Base-by-base conservation (phyloP, 2,113 vertebrate species). In the Bubo scandiacus region DNA sequence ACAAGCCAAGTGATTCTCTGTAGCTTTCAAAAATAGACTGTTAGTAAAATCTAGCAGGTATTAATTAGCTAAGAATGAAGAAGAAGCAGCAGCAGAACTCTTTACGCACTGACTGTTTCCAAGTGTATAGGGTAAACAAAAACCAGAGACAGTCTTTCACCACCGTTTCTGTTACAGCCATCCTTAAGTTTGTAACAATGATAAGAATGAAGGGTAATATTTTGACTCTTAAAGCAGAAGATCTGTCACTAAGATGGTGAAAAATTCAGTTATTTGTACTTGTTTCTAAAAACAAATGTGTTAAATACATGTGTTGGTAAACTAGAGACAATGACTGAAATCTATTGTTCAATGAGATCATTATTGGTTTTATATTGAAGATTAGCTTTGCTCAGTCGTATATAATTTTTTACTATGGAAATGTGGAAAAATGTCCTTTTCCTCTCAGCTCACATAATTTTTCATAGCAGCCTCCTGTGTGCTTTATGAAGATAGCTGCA, bases 401-500 rank as follows among this genome's bases (percentile, higher is more conserved):
- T 4, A 27, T 16, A 12, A 8, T 78, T 90, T 93, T 88, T 93
- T 68, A 10, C 89, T 72, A 82, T 27, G 40, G 58, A 81, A 73
- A 72, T 80, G 40, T 66, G 55, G 38, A 18, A 78, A 71, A 94
- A 79, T 11, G 26, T 57, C 70, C 15, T 89, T 54, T 92, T 65
- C 47, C 74, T 88, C 65, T 68, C 52, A 45, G 52, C 36, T 72
- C 81, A 18, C 13, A 21, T 75, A 38, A 71, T 92, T 94, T 95
- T 94, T 87, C 81, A 79, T 34, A 82, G 81, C 73, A 65, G 71
- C 82, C 38, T 91, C 55, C 63, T 85, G 52, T 89, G 81, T 91
- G 83, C 78, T 80, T 94, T 77, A 87, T 34, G 40, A 89, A 86
- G 88, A 89, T 85, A 84, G 77, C 63, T 68, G 86, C 49, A 74